phyloP scores from a whole-genome alignment of 2,797 vertebrate species.

The Eospalax fontanierii region DNA sequence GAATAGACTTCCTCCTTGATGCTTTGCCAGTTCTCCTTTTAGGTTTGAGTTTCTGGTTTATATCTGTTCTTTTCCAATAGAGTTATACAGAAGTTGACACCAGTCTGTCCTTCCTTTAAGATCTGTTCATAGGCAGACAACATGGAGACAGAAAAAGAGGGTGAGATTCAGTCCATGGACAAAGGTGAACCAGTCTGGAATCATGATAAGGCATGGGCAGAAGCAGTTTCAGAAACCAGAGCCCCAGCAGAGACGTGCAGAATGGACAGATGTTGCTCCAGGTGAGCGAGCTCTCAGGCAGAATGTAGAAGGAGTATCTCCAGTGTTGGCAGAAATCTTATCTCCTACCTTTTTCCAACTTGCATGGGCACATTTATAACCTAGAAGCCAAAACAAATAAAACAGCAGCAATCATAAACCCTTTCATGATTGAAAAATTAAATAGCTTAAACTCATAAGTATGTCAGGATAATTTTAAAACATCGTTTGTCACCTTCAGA shows the following conservation, averaged over 20 bases:
- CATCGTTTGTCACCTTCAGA: background rate
- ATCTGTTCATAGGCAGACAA: too few relatives aligned
- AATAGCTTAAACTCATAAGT: background rate
- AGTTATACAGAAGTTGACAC: background rate
- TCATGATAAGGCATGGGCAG: background rate
- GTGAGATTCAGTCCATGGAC: background rate
- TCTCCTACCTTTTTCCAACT: too few relatives aligned
- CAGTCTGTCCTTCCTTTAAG: too few relatives aligned
- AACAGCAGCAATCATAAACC: background rate
- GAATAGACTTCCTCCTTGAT: too few relatives aligned
- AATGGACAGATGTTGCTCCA: too few relatives aligned
- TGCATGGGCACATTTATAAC: background rate
- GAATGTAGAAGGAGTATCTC: too few relatives aligned
- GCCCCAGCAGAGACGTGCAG: background rate
- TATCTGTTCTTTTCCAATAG: background rate
- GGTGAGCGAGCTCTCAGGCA: background rate
- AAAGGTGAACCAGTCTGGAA: background rate
- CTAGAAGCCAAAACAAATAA: background rate
- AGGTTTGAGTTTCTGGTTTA: background rate
- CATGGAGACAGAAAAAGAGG: too few relatives aligned
- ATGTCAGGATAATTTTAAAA: background rate
- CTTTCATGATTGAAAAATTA: background rate
- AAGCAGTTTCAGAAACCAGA: background rate
- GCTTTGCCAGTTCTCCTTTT: too few relatives aligned
- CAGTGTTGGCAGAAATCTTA: background rate